phyloP scores from a whole-genome alignment of 2,797 vertebrate genomes.

The Hippopotamyrus pictus region DNA sequence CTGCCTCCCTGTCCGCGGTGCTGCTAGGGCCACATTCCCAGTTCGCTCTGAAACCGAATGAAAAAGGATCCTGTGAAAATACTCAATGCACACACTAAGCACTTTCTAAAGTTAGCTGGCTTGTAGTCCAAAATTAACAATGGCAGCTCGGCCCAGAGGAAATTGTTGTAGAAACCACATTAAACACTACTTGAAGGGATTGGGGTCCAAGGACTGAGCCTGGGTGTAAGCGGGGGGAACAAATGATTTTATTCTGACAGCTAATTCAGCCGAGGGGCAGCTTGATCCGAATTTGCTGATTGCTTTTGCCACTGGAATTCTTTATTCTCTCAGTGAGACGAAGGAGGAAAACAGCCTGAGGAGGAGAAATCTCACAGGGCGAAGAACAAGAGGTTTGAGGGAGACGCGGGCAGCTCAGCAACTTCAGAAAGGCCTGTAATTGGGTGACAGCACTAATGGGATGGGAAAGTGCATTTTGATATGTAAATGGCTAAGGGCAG shows the following conservation, averaged over 20 bases:
- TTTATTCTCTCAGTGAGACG: conserved; percentile 62
- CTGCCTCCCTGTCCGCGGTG: conserved; percentile 37
- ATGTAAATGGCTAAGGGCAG: conserved; percentile 25
- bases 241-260: conserved; percentile 58
- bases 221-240: conserved; percentile 40
- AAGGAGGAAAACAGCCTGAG: conserved; percentile 55
- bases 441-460: conserved; percentile 41
- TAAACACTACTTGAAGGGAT: conserved; percentile 51
- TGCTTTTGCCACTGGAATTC: conserved; percentile 61
- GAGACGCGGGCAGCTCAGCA: conserved; percentile 37
- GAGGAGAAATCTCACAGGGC: conserved; percentile 50
- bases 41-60: conserved; percentile 32
- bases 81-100: conserved; percentile 43
- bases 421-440: conserved; percentile 39
- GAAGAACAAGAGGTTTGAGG: conserved; percentile 55
- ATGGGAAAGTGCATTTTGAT: conserved; percentile 27
- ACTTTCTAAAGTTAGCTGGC: conserved; percentile 48
- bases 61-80: conserved; percentile 37
- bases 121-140: conserved; percentile 57
- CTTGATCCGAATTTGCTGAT: conserved; percentile 54
- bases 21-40: conserved; percentile 26
- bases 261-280: conserved; percentile 48
- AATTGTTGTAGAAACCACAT: conserved; percentile 54
- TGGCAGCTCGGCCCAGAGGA: conserved; percentile 63
- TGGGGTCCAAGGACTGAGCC: conserved; percentile 31